Conservation (phyloP, 2,888 invertebrate species). For the Dugesia japonica region DNA sequence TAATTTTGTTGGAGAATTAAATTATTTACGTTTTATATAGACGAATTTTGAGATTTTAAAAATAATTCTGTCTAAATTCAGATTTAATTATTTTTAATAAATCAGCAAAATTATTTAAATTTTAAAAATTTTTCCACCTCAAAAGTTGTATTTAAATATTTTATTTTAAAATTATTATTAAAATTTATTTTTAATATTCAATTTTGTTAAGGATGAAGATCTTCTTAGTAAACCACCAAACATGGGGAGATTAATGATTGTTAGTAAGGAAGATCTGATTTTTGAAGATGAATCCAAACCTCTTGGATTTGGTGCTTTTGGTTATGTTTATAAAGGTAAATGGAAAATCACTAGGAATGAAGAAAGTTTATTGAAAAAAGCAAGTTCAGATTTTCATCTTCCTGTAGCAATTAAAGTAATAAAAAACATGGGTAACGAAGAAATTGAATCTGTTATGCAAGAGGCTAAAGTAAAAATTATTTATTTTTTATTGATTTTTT, state of each 20-base stretch:
- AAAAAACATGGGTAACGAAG: neutral
- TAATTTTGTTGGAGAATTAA: too few relatives aligned
- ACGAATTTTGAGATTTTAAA: too few relatives aligned
- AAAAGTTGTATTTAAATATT: too few relatives aligned
- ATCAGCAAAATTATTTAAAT: too few relatives aligned
- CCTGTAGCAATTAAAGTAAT: constrained; percentile 31
- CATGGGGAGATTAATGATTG: constrained; percentile 22
- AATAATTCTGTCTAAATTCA: too few relatives aligned
- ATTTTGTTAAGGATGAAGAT: constrained; percentile 15
- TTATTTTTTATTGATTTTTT: neutral
- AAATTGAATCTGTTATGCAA: constrained; percentile 24
- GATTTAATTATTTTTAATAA: too few relatives aligned
- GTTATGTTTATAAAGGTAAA: constrained; percentile 28
- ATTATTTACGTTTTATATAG: too few relatives aligned
- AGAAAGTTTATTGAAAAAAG: neutral
- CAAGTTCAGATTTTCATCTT: neutral
- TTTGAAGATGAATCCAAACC: constrained; percentile 30
- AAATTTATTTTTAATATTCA: too few relatives aligned
- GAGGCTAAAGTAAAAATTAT: constrained; percentile 25
- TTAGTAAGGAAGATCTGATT: constrained; percentile 16
- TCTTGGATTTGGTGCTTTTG: constrained; percentile 34
- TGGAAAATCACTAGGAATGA: constrained; percentile 25
- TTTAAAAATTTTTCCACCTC: too few relatives aligned
- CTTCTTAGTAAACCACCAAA: constrained; percentile 24
- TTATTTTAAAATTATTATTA: too few relatives aligned